phyloP scores from a whole-genome alignment of 2,113 vertebrate species.

The Scalopus aquaticus region DNA sequence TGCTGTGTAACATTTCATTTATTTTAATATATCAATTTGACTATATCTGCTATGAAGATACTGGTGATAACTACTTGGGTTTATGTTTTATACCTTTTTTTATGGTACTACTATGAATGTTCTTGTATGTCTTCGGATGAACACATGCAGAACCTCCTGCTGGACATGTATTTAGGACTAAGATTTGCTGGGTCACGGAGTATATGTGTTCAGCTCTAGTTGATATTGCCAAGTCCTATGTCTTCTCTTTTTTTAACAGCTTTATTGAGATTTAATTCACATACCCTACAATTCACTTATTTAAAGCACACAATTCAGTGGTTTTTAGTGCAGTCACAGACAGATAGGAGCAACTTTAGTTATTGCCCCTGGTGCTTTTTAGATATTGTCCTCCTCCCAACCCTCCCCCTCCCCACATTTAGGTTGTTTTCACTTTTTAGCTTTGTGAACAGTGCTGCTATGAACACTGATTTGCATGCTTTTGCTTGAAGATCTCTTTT shows the following conservation, averaged over 20 bases:
- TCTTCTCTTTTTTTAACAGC: too few species aligned
- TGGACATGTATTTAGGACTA: too few species aligned
- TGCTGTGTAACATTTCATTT: constrained; percentile 5
- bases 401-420: not conserved
- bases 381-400: not conserved
- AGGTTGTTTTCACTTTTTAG: not conserved
- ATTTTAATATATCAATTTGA: not conserved
- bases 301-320: not conserved
- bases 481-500: not conserved
- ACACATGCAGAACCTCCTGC: too few species aligned
- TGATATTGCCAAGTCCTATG: too few species aligned
- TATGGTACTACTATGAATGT: not conserved
- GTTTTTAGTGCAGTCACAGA: too few species aligned
- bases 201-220: too few species aligned
- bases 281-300: not conserved
- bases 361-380: not conserved
- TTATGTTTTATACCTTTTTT: not conserved
- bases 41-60: too few species aligned
- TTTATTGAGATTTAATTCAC: too few species aligned
- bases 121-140: too few species aligned
- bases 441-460: not conserved
- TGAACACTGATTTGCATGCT: not conserved
- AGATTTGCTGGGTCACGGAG: too few species aligned
- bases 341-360: too few species aligned
- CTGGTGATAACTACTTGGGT: not conserved